Evolutionary conservation across 1,140 invertebrate species (phyloP).

Genomic region (Leptopilina boulardi): DNA sequence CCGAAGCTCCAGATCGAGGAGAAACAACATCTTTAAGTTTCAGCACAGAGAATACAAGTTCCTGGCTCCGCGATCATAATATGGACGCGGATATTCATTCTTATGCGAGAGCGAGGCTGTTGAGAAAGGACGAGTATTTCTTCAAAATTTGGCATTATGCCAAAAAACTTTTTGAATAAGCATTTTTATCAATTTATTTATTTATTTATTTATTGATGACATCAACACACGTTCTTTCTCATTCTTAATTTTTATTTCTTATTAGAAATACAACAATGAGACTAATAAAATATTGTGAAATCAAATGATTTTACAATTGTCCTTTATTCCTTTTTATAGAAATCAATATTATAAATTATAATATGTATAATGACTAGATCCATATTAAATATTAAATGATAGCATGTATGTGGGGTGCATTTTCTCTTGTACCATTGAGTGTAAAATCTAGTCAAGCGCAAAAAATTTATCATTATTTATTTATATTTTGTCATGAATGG

Average conservation of each 20-base stretch:
- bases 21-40: slow-evolving; percentile 85
- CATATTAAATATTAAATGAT: slow-evolving; percentile 29
- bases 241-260: slow-evolving; percentile 43
- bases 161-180: slow-evolving; percentile 87
- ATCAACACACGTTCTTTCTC: slow-evolving; percentile 39
- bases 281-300: slow-evolving; percentile 43
- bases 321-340: slow-evolving; percentile 21
- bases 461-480: slow-evolving; percentile 25
- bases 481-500: slow-evolving; percentile 27
- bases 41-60: slow-evolving; percentile 93
- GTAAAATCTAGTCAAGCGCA: slow-evolving; percentile 59
- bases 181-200: slow-evolving; percentile 61
- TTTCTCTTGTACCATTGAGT: slow-evolving; percentile 48
- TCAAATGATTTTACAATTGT: slow-evolving; percentile 1
- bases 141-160: slow-evolving; percentile 94
- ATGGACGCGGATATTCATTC: slow-evolving; percentile 95
- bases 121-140: slow-evolving; percentile 94
- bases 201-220: slow-evolving; percentile 38
- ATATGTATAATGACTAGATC: slow-evolving; percentile 43
- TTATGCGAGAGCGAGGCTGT: slow-evolving; percentile 88
- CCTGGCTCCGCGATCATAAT: slow-evolving; percentile 92
- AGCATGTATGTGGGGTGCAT: slow-evolving; percentile 35
- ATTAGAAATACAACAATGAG: slow-evolving; percentile 37
- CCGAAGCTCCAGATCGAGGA: slow-evolving; percentile 78
- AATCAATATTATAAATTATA: background rate